These are phyloP conservation scores for Dryadula phaetusa DNA, from an alignment of 2,888 invertebrate species.

Conservation along the genomic window DNA sequence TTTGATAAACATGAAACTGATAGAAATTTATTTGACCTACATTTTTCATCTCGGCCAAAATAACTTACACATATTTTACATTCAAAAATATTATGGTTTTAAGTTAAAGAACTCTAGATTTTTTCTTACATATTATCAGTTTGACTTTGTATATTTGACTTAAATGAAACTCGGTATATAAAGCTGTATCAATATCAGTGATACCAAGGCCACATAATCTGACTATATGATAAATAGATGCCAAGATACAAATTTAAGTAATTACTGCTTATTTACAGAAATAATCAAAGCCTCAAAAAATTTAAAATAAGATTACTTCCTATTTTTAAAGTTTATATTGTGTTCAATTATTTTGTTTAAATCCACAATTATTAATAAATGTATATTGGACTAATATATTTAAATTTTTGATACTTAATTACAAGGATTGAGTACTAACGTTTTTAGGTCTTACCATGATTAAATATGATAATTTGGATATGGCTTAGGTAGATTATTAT, in stretches of 20 bases:
- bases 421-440: neutral
- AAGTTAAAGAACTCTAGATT: constrained; percentile 16
- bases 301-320: too few species aligned
- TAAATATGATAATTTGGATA: neutral
- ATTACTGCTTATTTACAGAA: neutral
- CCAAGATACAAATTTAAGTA: constrained; percentile 25
- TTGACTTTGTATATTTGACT: constrained; percentile 20
- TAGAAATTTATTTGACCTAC: constrained; percentile 75
- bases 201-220: constrained; percentile 61
- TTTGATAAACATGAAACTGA: constrained; percentile 1
- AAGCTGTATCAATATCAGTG: constrained; percentile 46
- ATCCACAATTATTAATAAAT: too few species aligned
- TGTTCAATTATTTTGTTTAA: too few species aligned
- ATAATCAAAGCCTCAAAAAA: constrained; percentile 3
- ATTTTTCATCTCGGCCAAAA: constrained; percentile 57
- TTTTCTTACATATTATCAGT: constrained; percentile 27
- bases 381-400: too few species aligned
- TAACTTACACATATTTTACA: constrained; percentile 70
- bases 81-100: constrained; percentile 58
- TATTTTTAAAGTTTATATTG: too few species aligned
- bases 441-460: too few species aligned
- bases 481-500: neutral
- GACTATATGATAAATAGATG: constrained; percentile 33
- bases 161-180: constrained; percentile 32
- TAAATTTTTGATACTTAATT: neutral